Conservation (phyloP, 2,888 invertebrate genomes). For the Pyralis farinalis region DNA sequence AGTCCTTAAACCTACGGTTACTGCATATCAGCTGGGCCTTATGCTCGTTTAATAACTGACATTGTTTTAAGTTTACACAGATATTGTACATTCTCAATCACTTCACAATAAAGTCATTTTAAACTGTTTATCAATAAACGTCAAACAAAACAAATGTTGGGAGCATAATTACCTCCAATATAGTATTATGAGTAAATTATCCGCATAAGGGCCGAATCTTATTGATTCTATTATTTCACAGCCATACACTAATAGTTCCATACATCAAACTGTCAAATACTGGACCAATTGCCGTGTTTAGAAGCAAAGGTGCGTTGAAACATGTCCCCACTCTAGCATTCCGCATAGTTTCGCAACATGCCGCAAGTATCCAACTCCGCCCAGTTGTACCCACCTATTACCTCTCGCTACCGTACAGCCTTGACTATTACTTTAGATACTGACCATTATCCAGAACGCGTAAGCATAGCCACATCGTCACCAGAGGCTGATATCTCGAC, state of each 20-base stretch:
- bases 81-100: no score
- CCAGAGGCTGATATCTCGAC: slow-evolving; percentile 63
- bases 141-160: slow-evolving; percentile 17
- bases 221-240: slow-evolving; percentile 38
- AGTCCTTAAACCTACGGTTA: no score
- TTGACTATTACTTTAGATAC: slow-evolving; percentile 63
- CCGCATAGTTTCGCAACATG: slow-evolving; percentile 54
- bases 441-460: slow-evolving; percentile 51
- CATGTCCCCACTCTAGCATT: slow-evolving; percentile 64
- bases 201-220: slow-evolving; percentile 34
- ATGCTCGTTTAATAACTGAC: no score
- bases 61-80: no score
- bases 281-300: slow-evolving; percentile 70
- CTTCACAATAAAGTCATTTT: slow-evolving; percentile 5
- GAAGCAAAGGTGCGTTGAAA: slow-evolving; percentile 50
- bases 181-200: slow-evolving; percentile 29
- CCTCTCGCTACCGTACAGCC: slow-evolving; percentile 71
- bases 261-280: slow-evolving; percentile 72
- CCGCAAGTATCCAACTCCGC: slow-evolving; percentile 48
- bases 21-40: no score
- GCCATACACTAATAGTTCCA: slow-evolving; percentile 38
- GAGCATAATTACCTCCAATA: slow-evolving; percentile 21
- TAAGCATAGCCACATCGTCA: slow-evolving; percentile 55
- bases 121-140: slow-evolving; percentile 13
- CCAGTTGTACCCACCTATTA: slow-evolving; percentile 69